These are phyloP conservation scores for Chironomus striatipennis DNA, from an alignment of 1,140 invertebrate genomes.

Conservation along the genomic window DNA sequence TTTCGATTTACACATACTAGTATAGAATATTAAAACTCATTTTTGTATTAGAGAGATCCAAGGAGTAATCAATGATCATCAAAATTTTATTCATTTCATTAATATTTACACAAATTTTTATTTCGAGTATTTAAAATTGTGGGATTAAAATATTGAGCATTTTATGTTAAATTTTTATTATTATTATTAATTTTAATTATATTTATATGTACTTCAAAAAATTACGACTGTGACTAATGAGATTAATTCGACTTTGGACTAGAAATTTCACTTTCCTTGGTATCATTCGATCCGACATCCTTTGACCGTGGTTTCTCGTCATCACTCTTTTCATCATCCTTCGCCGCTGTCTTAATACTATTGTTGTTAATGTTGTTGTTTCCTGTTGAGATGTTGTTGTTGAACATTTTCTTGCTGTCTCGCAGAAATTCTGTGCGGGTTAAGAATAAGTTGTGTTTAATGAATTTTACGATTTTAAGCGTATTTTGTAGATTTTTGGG, in stretches of 20 bases:
- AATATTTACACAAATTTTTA: conserved; percentile 15
- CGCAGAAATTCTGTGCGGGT: neutral
- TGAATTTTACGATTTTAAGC: no score
- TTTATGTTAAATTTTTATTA: neutral
- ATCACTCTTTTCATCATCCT: neutral
- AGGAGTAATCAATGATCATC: neutral
- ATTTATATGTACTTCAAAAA: neutral
- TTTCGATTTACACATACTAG: neutral
- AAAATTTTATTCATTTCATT: conserved; percentile 5
- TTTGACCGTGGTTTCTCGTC: neutral
- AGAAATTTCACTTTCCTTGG: neutral
- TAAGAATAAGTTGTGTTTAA: no score
- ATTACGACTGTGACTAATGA: neutral
- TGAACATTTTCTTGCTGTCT: neutral
- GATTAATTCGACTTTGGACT: conserved; percentile 16
- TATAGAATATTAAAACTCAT: neutral
- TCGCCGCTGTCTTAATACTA: neutral
- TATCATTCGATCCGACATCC: neutral
- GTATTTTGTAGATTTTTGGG: no score
- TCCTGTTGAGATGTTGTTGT: neutral
- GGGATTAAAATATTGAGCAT: no score
- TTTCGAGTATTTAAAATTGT: neutral
- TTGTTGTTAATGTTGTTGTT: neutral
- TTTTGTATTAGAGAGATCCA: neutral
- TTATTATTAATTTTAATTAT: neutral